Conservation (phyloP, 2,888 invertebrate species). For the Drosophila stalkeri region DNA sequence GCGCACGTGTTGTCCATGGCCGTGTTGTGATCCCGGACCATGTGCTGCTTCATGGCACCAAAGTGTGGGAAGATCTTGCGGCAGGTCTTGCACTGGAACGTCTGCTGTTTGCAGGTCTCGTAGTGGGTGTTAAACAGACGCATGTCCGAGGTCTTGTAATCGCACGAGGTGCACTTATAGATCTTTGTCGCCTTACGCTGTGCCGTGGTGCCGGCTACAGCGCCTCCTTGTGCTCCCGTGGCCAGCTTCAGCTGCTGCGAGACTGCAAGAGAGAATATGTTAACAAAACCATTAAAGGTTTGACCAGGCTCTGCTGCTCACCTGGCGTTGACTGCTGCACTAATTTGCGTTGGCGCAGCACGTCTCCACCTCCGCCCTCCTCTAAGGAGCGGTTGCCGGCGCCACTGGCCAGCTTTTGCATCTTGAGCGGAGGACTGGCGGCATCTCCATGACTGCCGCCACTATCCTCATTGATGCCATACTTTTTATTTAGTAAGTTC, state of each 20-base stretch:
- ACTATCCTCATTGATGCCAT: conserved; percentile 83
- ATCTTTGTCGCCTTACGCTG: conserved; percentile 84
- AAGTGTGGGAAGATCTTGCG: conserved; percentile 84
- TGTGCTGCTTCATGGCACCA: conserved; percentile 84
- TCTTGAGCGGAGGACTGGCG: conserved; percentile 83
- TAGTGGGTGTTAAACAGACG: conserved; percentile 85
- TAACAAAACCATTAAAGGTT: not conserved
- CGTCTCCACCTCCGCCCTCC: conserved; percentile 59
- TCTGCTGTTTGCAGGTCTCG: conserved; percentile 85
- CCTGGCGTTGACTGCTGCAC: conserved; percentile 79
- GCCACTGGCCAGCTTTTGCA: conserved; percentile 83
- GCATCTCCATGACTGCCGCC: conserved; percentile 51
- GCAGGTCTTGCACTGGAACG: conserved; percentile 85
- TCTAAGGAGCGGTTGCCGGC: conserved; percentile 71
- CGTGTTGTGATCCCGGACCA: conserved; percentile 84
- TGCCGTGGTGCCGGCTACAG: conserved; percentile 63
- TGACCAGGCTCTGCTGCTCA: conserved; percentile 31
- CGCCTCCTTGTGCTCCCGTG: conserved; percentile 50
- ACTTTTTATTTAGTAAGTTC: conserved; percentile 84
- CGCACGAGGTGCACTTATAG: conserved; percentile 85
- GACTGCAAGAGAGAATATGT: not conserved
- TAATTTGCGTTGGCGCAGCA: conserved; percentile 70
- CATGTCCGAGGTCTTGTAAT: conserved; percentile 85
- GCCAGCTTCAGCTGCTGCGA: conserved; percentile 72
- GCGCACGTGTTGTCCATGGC: conserved; percentile 84